Percentiles rank a stretch among this genome's conserved stretches.
phyloP scores from a whole-genome alignment of 2,888 invertebrate genomes.

The Lapara coniferarum region DNA sequence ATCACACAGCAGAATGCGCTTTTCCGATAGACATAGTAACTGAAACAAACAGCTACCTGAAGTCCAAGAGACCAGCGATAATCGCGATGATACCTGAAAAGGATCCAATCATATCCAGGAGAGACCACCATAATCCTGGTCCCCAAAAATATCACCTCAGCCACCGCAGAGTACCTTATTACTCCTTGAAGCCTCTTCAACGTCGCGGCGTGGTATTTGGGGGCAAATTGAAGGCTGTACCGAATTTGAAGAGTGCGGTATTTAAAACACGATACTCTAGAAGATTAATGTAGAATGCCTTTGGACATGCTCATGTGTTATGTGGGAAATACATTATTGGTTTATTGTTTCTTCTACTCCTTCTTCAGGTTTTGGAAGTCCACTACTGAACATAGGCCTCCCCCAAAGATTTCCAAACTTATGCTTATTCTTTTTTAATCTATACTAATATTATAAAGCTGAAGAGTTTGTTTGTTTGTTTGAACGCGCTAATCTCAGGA shows the following conservation, averaged over 20 bases:
- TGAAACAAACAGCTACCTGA: slow-evolving; percentile 31
- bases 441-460: too few relatives aligned
- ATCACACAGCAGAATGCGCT: slow-evolving; percentile 4
- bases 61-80: slow-evolving; percentile 34
- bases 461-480: too few relatives aligned
- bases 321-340: too few relatives aligned
- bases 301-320: background rate
- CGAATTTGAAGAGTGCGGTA: background rate
- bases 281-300: background rate
- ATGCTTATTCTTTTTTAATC: too few relatives aligned
- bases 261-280: background rate
- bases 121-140: background rate
- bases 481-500: too few relatives aligned
- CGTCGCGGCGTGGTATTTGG: background rate
- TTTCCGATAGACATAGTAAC: slow-evolving; percentile 41
- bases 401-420: too few relatives aligned
- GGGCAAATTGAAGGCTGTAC: background rate
- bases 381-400: too few relatives aligned
- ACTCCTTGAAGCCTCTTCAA: background rate
- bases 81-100: slow-evolving; percentile 46
- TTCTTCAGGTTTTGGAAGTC: too few relatives aligned
- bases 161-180: background rate
- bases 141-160: background rate
- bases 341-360: too few relatives aligned
- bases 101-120: slow-evolving; percentile 41